Evolutionary conservation across 1,140 invertebrate species (phyloP), one percentile per base, ranked within the genome.

Genomic region (Sogatella furcifera): DNA sequence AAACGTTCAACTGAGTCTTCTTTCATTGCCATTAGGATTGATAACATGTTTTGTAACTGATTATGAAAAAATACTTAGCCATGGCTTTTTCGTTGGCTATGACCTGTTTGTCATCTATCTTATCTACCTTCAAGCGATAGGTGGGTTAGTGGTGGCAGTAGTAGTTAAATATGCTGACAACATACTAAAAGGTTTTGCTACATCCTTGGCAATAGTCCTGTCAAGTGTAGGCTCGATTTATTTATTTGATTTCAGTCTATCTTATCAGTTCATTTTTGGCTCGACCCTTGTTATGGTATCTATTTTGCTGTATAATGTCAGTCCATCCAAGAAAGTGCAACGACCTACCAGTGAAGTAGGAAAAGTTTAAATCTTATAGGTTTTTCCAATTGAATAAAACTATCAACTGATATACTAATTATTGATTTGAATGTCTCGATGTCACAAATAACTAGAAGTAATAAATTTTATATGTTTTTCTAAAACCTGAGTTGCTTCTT

Each of bases 131-230:
- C 90, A 95, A 77, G 85, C 93, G 3, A 82, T 88, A 22, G 95
- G 95, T 13, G 95, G 95, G 11, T 76, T 97, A 0, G 82, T 97
- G 17, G 93, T 97, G 10, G 95, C 94, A 2, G 84, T 97, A 65
- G 95, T 97, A 8, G 94, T 97, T 9, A 97, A 97, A 77, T 95
- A 95, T 73, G 94, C 95, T 3, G 95, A 97, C 72, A 97, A 97
- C 74, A 97, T 97, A 69, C 76, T 97, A 9, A 97, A 97, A 76
- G 94, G 93, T 6, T 97, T 96, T 74, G 90, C 95, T 41, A 96
- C 93, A 10, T 97, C 94, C 14, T 77, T 97, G 49, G 92, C 94
- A 10, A 98, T 99, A 65, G 81, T 99, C n/a, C 83, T 98, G 55
- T 94, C 94, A 0, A 97, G 93, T 75, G 73, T 98, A 58, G 89